phyloP scores from a whole-genome alignment of 1,140 invertebrate species.

The Camponotus pennsylvanicus region DNA sequence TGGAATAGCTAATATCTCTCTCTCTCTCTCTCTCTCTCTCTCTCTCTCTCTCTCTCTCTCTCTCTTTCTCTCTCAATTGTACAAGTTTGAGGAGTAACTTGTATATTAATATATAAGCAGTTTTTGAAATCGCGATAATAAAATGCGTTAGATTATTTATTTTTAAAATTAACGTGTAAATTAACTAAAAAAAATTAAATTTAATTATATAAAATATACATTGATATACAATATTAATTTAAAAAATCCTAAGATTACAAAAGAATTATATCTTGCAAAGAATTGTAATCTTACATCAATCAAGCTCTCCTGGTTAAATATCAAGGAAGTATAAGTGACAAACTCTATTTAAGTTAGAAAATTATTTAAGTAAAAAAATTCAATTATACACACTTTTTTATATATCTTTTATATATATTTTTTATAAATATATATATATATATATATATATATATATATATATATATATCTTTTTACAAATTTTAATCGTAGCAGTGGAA shows the following conservation, averaged over 20 bases:
- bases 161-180: neutral
- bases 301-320: neutral
- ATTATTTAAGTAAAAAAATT: no score
- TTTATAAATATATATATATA: no score
- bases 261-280: no score
- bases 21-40: neutral
- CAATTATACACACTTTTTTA: no score
- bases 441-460: no score
- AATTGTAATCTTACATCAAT: no score
- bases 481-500: no score
- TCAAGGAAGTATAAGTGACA: neutral
- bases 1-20: neutral
- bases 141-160: neutral
- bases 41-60: no score
- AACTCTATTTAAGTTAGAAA: no score
- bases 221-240: neutral
- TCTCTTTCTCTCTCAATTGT: neutral
- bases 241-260: no score
- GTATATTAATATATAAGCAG: neutral
- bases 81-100: conserved; percentile 9
- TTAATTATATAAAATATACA: conserved; percentile 2
- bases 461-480: no score
- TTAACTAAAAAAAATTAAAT: neutral
- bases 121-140: conserved; percentile 21
- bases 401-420: no score